These are phyloP conservation scores for Dascillus cervinus DNA, from an alignment of 2,888 invertebrate genomes.

Conservation along the genomic window DNA sequence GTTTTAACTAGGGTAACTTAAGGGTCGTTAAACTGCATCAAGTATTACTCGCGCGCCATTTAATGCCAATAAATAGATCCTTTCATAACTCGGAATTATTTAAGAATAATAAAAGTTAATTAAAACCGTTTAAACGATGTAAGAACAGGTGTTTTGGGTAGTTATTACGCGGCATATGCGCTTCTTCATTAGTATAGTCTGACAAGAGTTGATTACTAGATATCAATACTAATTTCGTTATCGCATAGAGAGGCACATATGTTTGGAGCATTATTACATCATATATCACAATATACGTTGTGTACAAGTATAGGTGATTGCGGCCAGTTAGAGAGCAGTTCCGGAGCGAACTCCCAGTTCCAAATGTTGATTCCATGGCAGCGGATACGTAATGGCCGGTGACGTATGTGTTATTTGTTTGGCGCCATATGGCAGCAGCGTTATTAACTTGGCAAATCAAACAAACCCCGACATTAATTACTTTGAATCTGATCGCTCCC, in stretches of 20 bases:
- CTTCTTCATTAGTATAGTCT: slow-evolving; percentile 40
- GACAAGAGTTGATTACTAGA: slow-evolving; percentile 38
- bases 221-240: slow-evolving; percentile 44
- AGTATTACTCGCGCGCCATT: too few species aligned
- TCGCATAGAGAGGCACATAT: slow-evolving; percentile 41
- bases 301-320: slow-evolving; percentile 41
- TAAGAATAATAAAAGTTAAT: too few species aligned
- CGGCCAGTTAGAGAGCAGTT: slow-evolving; percentile 30
- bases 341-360: slow-evolving; percentile 14
- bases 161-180: slow-evolving; percentile 33
- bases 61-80: too few species aligned
- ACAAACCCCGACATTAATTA: slow-evolving; percentile 45
- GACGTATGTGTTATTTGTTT: slow-evolving; percentile 46
- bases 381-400: slow-evolving; percentile 39
- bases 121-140: too few species aligned
- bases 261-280: slow-evolving; percentile 44
- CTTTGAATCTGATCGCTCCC: slow-evolving; percentile 34
- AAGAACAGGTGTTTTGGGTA: not conserved
- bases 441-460: slow-evolving; percentile 48
- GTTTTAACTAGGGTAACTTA: too few species aligned
- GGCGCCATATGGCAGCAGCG: slow-evolving; percentile 46
- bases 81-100: too few species aligned
- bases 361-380: slow-evolving; percentile 20
- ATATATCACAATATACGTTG: slow-evolving; percentile 38
- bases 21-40: too few species aligned